Percentiles rank a stretch among this genome's conserved stretches.
These are phyloP conservation scores for Tipula helvola DNA, from an alignment of 2,888 invertebrate species.

Conservation along the genomic window DNA sequence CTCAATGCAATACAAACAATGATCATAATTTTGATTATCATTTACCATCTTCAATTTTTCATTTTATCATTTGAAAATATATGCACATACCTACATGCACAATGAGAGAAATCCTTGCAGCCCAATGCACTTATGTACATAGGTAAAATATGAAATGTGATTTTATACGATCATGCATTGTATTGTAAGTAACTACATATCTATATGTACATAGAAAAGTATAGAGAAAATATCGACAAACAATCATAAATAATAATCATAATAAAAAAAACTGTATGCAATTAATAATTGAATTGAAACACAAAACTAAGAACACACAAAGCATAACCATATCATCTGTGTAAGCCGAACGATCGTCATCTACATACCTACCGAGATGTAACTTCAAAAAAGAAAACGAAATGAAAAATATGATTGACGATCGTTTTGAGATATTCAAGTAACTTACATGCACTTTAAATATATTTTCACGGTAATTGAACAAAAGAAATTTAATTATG, in stretches of 20 bases:
- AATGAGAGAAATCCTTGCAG: background rate
- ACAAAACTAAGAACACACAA: background rate
- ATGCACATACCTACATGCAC: background rate
- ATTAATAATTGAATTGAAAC: conserved; percentile 4
- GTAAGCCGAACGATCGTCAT: background rate
- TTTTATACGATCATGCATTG: background rate
- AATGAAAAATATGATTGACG: background rate
- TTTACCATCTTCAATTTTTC: background rate
- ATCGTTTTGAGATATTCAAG: background rate
- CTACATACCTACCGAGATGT: background rate
- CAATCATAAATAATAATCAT: background rate
- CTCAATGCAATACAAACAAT: background rate
- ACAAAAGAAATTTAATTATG: background rate
- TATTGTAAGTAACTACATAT: too few species aligned
- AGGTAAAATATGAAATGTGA: background rate
- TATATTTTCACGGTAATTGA: background rate
- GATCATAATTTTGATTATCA: background rate
- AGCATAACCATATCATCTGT: background rate
- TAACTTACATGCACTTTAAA: background rate
- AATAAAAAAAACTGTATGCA: background rate
- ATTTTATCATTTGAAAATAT: background rate
- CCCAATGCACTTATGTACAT: background rate
- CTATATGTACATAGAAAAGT: background rate
- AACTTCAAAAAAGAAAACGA: background rate
- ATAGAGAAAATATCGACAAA: background rate